Base-by-base conservation (phyloP, 2,797 vertebrate species). In the Ciconia nigra region DNA sequence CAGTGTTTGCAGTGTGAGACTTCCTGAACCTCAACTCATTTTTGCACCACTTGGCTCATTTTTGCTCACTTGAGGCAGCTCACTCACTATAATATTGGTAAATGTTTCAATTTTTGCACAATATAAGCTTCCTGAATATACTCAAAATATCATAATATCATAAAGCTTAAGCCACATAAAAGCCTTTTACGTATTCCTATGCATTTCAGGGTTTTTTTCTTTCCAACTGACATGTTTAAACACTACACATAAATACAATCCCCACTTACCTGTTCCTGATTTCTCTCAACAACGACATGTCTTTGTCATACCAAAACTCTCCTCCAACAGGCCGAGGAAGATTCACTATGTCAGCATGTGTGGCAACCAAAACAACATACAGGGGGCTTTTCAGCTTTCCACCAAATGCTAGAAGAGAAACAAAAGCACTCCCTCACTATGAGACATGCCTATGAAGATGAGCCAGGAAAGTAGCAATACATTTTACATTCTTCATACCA, bases 221-320 rank as follows among this genome's bases (percentile, higher is more conserved):
- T 80, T 59, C 29, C 25, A 78, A n/a, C 4, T 69, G 49, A 16
- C n/a, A 42, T 6, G 9, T 73, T 84, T 72, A 84, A 74, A 58
- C 9, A 22, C 9, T 54, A 22, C 13, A 7, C 13, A 62, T 28
- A 63, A 71, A 61, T 13, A 39, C 4, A 66, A 6, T 41, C 41
- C 33, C 21, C 33, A 22, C 93, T 95, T 59, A 99, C 99, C 99
- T 99, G 98, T 99, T 99, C 88, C 98, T 98, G 95, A 99, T 98
- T 98, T 99, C 99, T 91, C 99, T 99, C 22, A 99, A 97, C 91
- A 99, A 96, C 0, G 98, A 98, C 5, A 96, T 97, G 82, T 99
- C 99, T 96, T 99, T 99, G 98, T 99, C 99, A 76, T 99, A 99
- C 83, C 95, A 98, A 96, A 99, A 99, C 95, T 99, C 99, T 96